These are phyloP conservation scores for Recurvirostra avosetta DNA, from an alignment of 2,113 vertebrate species.

Conservation along the genomic window DNA sequence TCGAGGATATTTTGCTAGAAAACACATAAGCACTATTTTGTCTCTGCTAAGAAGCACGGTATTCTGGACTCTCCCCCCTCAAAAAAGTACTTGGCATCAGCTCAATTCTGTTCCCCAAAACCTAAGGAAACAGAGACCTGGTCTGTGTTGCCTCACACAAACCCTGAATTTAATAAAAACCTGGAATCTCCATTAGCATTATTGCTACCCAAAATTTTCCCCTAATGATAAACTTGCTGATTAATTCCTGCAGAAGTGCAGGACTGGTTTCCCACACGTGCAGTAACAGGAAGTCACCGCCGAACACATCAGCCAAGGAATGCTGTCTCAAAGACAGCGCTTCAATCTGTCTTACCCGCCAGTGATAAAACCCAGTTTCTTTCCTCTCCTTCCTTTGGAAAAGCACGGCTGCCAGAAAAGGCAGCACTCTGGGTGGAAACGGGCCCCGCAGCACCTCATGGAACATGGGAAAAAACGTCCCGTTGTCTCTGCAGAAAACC, in stretches of 20 bases:
- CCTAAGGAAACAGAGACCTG: background rate
- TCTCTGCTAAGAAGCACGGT: background rate
- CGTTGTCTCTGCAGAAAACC: rapidly evolving
- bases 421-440: constrained; percentile 34
- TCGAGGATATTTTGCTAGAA: background rate
- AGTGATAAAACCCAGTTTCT: background rate
- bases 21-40: background rate
- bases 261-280: background rate
- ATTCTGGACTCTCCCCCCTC: rapidly evolving
- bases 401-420: constrained; percentile 61
- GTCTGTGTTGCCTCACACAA: background rate
- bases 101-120: background rate
- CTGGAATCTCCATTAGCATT: background rate
- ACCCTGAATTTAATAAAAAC: background rate
- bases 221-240: background rate
- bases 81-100: background rate
- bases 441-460: constrained; percentile 36
- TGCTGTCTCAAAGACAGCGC: background rate
- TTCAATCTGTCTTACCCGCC: constrained; percentile 35
- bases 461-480: constrained; percentile 31
- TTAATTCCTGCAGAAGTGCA: rapidly evolving
- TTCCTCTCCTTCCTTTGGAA: constrained; percentile 64
- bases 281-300: background rate
- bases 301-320: rapidly evolving
- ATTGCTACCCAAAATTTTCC: too few relatives aligned